Percentiles rank a stretch among this genome's conserved stretches.
Evolutionary conservation across 2,888 invertebrate species (phyloP).

Genomic region (Epirrita christyi): DNA sequence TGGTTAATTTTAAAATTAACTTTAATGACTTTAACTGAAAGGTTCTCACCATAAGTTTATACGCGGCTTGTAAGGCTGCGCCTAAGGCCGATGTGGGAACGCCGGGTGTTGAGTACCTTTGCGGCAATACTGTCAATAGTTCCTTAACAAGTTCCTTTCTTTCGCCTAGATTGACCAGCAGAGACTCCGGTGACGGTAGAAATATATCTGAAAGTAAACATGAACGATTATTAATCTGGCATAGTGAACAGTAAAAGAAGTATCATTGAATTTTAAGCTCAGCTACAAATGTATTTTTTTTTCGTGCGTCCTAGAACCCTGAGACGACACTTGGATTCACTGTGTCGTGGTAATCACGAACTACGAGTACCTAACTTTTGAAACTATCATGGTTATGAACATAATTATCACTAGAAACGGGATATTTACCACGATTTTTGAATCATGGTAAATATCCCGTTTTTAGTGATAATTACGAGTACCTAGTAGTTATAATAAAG

Average conservation of each 20-base stretch:
- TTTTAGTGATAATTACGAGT: too few relatives aligned
- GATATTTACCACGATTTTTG: too few relatives aligned
- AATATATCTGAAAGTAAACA: conserved; percentile 92
- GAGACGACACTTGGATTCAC: too few relatives aligned
- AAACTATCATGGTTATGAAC: too few relatives aligned
- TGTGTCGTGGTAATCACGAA: too few relatives aligned
- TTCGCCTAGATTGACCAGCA: conserved; percentile 96
- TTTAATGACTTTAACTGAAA: too few relatives aligned
- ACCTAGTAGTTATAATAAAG: too few relatives aligned
- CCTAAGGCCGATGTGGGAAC: conserved; percentile 95
- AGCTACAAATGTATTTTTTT: not conserved
- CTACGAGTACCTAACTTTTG: too few relatives aligned
- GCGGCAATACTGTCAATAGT: conserved; percentile 91
- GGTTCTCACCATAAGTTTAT: conserved; percentile 27
- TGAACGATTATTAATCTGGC: not conserved
- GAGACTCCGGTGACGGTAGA: conserved; percentile 96
- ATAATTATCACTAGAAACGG: too few relatives aligned
- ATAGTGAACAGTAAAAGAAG: not conserved
- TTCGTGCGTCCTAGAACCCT: too few relatives aligned
- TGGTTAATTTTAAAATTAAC: too few relatives aligned
- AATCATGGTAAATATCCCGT: too few relatives aligned
- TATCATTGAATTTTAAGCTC: not conserved
- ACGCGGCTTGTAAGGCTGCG: conserved; percentile 68
- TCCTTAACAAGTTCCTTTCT: conserved; percentile 90
- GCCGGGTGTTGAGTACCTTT: conserved; percentile 87